A percentile compares a stretch with the other conserved stretches of the same genome.
phyloP scores from a whole-genome alignment of 2,797 vertebrate species.

The Fratercula arctica region DNA sequence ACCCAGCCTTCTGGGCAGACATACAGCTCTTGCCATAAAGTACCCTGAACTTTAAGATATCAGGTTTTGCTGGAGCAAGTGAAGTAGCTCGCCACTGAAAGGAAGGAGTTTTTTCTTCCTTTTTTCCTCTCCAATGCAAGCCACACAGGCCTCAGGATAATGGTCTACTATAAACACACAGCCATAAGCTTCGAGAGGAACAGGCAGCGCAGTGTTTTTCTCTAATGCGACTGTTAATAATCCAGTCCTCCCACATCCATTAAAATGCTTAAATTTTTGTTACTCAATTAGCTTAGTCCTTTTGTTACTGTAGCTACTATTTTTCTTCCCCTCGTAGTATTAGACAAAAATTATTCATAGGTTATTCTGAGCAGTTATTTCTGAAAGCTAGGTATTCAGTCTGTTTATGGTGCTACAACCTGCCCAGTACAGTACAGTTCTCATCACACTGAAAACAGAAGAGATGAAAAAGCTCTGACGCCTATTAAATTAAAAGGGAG shows the following conservation, averaged over 20 bases:
- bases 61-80: neutral
- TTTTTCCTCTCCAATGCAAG: neutral
- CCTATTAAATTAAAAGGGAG: neutral
- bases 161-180: neutral
- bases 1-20: neutral
- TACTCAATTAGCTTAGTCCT: constrained; percentile 22
- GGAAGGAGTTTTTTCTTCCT: neutral
- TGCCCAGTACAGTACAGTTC: neutral
- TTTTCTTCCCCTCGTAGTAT: constrained; percentile 19
- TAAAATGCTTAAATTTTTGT: neutral
- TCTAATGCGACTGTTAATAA: neutral
- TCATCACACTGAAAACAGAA: neutral
- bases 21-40: neutral
- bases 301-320: constrained; percentile 22
- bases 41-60: neutral
- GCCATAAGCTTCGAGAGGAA: neutral
- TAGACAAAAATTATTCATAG: constrained; percentile 3
- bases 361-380: neutral
- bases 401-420: neutral
- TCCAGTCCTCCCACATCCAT: constrained; percentile 17
- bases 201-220: neutral
- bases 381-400: neutral
- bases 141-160: neutral
- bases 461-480: neutral
- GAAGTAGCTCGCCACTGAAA: neutral